These are phyloP conservation scores for Boloria selene DNA, from an alignment of 2,888 invertebrate species.

Conservation along the genomic window DNA sequence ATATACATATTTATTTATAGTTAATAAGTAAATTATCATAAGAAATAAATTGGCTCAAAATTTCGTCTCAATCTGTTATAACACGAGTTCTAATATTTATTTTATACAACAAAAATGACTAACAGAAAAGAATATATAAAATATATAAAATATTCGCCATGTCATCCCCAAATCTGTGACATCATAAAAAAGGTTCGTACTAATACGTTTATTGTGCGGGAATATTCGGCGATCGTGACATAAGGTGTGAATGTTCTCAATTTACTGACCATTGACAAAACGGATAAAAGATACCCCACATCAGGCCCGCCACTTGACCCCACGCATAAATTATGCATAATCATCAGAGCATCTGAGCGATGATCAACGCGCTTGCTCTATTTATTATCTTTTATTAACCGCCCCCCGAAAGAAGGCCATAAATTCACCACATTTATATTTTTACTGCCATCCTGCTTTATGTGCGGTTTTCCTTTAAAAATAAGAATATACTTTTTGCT, in stretches of 20 bases:
- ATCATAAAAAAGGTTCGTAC: slow-evolving; percentile 43
- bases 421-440: slow-evolving; percentile 5
- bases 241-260: slow-evolving; percentile 57
- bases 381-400: slow-evolving; percentile 12
- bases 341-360: slow-evolving; percentile 52
- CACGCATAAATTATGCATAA: slow-evolving; percentile 79
- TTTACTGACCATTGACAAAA: slow-evolving; percentile 54
- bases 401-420: not conserved
- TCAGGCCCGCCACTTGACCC: slow-evolving; percentile 69
- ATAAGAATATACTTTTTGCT: slow-evolving; percentile 6
- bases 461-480: not conserved
- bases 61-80: no score
- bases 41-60: no score
- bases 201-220: slow-evolving; percentile 61
- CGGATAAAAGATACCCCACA: slow-evolving; percentile 46
- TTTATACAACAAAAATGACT: not conserved
- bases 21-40: no score
- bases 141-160: slow-evolving; percentile 20
- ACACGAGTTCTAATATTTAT: no score
- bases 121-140: not conserved
- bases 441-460: slow-evolving; percentile 1
- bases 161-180: slow-evolving; percentile 37
- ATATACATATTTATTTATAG: no score
- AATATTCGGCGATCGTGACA: slow-evolving; percentile 61
- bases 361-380: slow-evolving; percentile 13